Base-by-base conservation (phyloP, 2,888 invertebrate genomes). In the Stenodera caucasica region DNA sequence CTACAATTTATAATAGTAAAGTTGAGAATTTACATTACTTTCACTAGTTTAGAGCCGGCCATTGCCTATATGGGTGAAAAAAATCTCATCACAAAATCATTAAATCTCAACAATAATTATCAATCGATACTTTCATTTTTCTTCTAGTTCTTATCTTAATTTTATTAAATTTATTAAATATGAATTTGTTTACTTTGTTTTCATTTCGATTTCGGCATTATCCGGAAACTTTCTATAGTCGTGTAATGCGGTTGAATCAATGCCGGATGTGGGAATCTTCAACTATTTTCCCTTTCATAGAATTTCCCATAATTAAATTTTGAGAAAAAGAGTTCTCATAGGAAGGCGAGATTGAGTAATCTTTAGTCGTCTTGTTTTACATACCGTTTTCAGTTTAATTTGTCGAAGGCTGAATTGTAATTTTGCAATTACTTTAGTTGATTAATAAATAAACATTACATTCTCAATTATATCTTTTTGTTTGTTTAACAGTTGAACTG, bases 31-130 rank as follows among this genome's bases (percentile, higher is more conserved):
- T 15, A 33, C 33, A 33, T 40, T 45, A 45, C 61, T 61, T 61
- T 61, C 61, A 61, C 61, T 58, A 55, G 51, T 33, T 15, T 35
- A 54, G 33, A 21, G 33, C 53, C 53, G 15, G 49, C 53, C 53
- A 45, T 55, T 53, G 33, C 49, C 9, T 7, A 21, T 15, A 21
- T 7, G n/a, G 45, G 18, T 37, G 40, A 2, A 37, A 9, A 45
- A 45, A 7, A 14, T n/a, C 9, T 9, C 8, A 45, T 45, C n/a
- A 45, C 15, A n/a, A n/a, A n/a, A n/a, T n/a, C n/a, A n/a, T n/a
- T n/a, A n/a, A n/a, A n/a, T n/a, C n/a, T n/a, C n/a, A n/a, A n/a
- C 15, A 2, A 18, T n/a, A 21, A 45, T 18, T 45, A 45, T 9
- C 21, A 9, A 9, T 12, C 21, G n/a, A 18, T 21, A 45, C 45